Evolutionary conservation across 2,797 vertebrate species (phyloP), one percentile per base, ranked within the genome.

Genomic region (Brachyalestes nurse): DNA sequence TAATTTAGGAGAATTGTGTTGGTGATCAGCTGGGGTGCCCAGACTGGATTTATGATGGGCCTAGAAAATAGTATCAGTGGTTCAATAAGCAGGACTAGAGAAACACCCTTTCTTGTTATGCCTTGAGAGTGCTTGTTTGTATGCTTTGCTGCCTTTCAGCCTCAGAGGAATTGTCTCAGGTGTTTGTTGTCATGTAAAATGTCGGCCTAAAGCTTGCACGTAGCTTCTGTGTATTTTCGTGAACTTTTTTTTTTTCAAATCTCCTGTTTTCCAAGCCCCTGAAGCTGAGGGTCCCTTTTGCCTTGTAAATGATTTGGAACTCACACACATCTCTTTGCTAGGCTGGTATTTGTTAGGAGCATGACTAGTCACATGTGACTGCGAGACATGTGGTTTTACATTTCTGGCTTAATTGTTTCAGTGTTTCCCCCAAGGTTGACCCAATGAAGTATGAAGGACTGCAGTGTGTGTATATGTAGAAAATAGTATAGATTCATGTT

Each of bases 281-380:
- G 16, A 38, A 65, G 28, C 64, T 49, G 55, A 72, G 42, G 58
- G 42, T 49, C 19, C n/a, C 12, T 51, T 70, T 51, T 79, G 57
- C 61, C 61, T 28, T 77, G 75, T 66, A 60, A 73, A 60, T 42
- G 83, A 79, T 77, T 72, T 84, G 83, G 78, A 90, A 87, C 86
- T 89, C 83, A 86, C 84, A 77, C 62, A 83, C 87, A 84, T 85
- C 85, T 83, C 83, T 17, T 66, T 83, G 81, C 86, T 87, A 38
- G 86, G 85, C 79, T 87, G 87, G 90, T 87, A 90, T 91, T 88
- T 83, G 84, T 89, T 87, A 89, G 82, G 83, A 79, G 92, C 88
- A 91, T 91, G 92, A 93, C 90, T 38, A 53, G 90, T 93, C 93
- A 93, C 90, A 91, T 93, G 91, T 53, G 38, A 62, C 2, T 86